A percentile compares a stretch with the other conserved stretches of the same genome.
Conservation (phyloP, 1,140 invertebrate species). For the Microvelia longipes region DNA sequence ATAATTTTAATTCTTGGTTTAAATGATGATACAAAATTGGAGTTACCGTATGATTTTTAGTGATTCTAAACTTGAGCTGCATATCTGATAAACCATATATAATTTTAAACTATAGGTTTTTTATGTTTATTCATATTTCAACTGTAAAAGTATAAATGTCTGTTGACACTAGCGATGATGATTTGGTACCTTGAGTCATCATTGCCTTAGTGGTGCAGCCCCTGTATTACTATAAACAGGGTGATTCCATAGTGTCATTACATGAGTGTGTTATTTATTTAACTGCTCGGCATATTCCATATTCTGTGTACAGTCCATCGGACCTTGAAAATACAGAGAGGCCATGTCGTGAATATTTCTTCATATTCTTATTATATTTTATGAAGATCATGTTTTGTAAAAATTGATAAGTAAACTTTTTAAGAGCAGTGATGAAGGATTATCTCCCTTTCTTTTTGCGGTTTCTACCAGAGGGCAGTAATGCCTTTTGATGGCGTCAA, state of each 20-base stretch:
- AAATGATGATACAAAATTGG: constrained; percentile 6
- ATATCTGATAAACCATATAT: background rate
- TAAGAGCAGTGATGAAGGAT: background rate
- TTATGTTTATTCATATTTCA: too few species aligned
- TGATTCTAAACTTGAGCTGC: background rate
- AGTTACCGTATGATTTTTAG: background rate
- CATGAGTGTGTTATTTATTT: background rate
- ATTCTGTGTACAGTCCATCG: background rate
- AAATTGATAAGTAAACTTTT: too few species aligned
- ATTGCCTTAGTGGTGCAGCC: background rate
- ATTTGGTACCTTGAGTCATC: background rate
- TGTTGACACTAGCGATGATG: background rate
- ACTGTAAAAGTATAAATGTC: too few species aligned
- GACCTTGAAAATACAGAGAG: background rate
- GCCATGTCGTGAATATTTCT: background rate
- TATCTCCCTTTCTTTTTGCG: background rate
- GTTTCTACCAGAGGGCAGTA: background rate
- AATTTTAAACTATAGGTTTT: too few species aligned
- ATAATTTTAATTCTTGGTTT: too few species aligned
- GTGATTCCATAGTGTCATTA: background rate
- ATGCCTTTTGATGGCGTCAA: background rate
- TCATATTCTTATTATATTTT: too few species aligned
- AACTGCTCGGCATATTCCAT: background rate
- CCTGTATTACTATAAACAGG: background rate
- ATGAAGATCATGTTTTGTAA: too few species aligned